Evolutionary conservation across 2,888 invertebrate genomes (phyloP), one percentile per base, ranked within the genome.

Genomic region (Calameuta pallipes): DNA sequence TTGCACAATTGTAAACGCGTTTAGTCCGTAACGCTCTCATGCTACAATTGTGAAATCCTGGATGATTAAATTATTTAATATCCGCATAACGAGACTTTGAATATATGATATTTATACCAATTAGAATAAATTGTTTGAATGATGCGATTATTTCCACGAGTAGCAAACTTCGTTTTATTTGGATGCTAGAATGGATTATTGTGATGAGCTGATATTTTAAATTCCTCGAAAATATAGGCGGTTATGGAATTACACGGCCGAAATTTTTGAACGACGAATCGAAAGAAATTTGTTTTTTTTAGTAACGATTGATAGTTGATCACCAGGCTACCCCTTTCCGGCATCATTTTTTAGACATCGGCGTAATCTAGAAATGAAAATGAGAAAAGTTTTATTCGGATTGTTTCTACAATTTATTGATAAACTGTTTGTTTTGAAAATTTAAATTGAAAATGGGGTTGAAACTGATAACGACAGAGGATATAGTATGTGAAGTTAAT

Each of bases 301-400:
- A 93, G 93, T 74, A 94, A 90, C 0, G 95, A 95, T 90, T 95
- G 95, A 87, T 95, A 95, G 74, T 94, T 94, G 30, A 95, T 92
- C 94, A 95, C 94, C 83, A 94, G 92, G 73, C 93, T 93, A 11
- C 95, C 95, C 77, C 93, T 92, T 85, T 93, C 93, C 89, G 95
- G 94, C 94, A 95, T 95, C 80, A 93, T 89, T 31, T 94, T 87
- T 95, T 95, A 80, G 95, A 93, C 83, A 92, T 92, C 1, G 95
- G 94, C n/a, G 95, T 94, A 81, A 95, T 93, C 94, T 95, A 33
- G 69, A 33, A 56, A 41, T 0, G 68, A 73, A 12, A 41, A 34
- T 11, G 4, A 71, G 4, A 23, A 30, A 71, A 30, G 4, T 71
- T 2, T 56, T 56, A 56, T 23, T 56, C 23, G 41, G 15, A 6